phyloP scores from a whole-genome alignment of 35 echinoderm and acorn worm species.

The Diadema setosum region DNA sequence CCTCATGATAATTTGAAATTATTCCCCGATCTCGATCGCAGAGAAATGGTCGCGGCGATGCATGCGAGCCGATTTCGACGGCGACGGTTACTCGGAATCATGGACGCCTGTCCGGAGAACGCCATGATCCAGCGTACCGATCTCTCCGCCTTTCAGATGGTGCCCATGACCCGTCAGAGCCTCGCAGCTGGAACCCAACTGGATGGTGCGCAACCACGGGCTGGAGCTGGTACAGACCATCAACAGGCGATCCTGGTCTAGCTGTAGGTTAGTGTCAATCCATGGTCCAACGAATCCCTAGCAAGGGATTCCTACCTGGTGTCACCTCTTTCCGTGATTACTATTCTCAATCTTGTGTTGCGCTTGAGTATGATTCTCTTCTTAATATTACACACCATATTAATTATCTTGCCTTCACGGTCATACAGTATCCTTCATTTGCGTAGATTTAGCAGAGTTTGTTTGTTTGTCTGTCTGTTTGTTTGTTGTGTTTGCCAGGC shows the following conservation, averaged over 20 bases:
- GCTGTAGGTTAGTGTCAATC: constrained; percentile 78
- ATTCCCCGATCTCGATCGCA: not conserved
- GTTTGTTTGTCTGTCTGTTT: no score
- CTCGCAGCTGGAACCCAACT: constrained; percentile 81
- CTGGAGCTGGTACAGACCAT: constrained; percentile 90
- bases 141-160: constrained; percentile 78
- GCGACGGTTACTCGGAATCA: constrained; percentile 67
- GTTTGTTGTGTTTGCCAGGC: no score
- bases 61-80: constrained; percentile 89
- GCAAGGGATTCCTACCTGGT: no score
- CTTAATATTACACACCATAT: no score
- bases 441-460: no score
- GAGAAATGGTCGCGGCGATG: constrained; percentile 87
- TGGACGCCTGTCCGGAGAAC: constrained; percentile 82
- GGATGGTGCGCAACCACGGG: constrained; percentile 95
- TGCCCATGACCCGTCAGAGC: constrained; percentile 62
- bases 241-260: constrained; percentile 91
- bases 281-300: no score
- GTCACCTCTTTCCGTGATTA: no score
- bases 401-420: no score
- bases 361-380: no score
- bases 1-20: no score
- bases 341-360: no score
- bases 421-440: no score
- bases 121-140: constrained; percentile 71